Percentiles rank a stretch among this genome's conserved stretches.
Evolutionary conservation across 2,888 invertebrate genomes (phyloP).

Genomic region (Frankliniella intonsa): DNA sequence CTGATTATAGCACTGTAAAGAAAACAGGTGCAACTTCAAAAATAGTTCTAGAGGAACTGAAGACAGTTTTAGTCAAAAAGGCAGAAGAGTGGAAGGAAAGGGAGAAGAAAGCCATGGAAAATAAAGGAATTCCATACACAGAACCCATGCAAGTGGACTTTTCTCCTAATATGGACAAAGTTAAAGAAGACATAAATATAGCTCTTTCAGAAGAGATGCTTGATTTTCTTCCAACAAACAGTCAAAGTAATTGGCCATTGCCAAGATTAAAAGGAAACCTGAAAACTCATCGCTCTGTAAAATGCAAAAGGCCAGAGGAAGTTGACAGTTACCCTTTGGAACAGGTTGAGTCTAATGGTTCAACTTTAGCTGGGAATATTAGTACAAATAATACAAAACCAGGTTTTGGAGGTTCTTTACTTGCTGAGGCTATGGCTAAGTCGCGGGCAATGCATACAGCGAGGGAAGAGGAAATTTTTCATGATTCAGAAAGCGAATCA

Average conservation of each 20-base stretch:
- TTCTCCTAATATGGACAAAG: not conserved
- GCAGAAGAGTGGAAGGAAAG: conserved; percentile 6
- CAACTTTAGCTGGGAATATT: no score
- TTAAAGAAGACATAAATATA: not conserved
- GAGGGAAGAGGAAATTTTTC: not conserved
- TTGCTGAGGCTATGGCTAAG: conserved; percentile 2
- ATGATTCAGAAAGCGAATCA: not conserved
- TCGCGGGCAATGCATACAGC: not conserved
- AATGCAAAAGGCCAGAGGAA: no score
- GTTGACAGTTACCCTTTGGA: no score
- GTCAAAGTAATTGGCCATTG: not conserved
- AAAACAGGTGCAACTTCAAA: not conserved
- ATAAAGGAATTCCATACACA: not conserved
- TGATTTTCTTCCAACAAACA: conserved; percentile 1
- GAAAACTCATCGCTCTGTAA: not conserved
- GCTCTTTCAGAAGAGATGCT: not conserved
- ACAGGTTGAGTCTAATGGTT: no score
- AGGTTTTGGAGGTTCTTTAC: not conserved
- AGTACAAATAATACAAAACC: no score
- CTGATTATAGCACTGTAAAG: not conserved
- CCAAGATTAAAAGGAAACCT: not conserved
- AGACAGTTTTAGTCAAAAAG: conserved; percentile 4
- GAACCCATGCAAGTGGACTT: not conserved
- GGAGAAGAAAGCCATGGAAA: not conserved
- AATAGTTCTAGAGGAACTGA: not conserved